A percentile compares a stretch with the other conserved stretches of the same genome.
phyloP scores from a whole-genome alignment of 2,113 vertebrate genomes.

The Acrocephalus kingi region DNA sequence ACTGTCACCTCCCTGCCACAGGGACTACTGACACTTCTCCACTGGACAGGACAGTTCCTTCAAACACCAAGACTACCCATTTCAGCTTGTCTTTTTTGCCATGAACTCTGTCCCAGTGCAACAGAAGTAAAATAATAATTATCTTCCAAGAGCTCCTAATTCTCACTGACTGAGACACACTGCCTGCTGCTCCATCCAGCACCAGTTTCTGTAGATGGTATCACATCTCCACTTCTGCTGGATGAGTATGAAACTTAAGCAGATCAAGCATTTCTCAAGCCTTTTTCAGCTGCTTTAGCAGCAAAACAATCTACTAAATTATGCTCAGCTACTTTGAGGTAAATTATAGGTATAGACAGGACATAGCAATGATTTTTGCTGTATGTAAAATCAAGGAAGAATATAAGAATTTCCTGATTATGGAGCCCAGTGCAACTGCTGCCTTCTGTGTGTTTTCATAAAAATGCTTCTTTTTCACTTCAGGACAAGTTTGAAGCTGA shows the following conservation, averaged over 20 bases:
- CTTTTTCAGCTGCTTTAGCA: neutral
- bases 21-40: neutral
- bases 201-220: neutral
- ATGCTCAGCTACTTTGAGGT: neutral
- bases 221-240: neutral
- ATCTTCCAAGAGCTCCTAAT: neutral
- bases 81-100: neutral
- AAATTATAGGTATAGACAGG: neutral
- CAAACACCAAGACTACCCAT: neutral
- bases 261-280: neutral
- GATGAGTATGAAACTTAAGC: accelerated
- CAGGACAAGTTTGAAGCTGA: neutral
- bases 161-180: neutral
- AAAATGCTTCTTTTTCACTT: neutral
- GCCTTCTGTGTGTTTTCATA: neutral
- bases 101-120: neutral
- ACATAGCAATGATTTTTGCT: neutral
- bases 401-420: neutral
- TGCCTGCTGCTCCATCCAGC: neutral
- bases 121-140: neutral
- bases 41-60: neutral
- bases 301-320: neutral
- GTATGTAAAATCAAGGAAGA: neutral
- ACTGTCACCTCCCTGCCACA: neutral
- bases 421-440: neutral